Conservation (phyloP, 2,113 vertebrate species). For the Laticauda colubrina region DNA sequence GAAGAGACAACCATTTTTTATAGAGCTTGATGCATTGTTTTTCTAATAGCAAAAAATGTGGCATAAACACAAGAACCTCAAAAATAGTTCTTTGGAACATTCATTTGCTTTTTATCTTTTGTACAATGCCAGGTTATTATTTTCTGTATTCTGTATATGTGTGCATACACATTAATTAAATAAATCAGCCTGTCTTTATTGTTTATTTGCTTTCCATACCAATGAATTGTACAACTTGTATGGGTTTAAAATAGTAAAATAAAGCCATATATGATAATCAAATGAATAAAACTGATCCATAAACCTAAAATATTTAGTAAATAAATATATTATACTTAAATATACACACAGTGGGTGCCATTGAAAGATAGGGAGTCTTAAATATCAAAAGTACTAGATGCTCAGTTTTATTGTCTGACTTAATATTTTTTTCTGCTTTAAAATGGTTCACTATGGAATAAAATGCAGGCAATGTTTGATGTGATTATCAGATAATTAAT, state of each 20-base stretch:
- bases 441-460: slow-evolving; percentile 30
- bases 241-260: neutral
- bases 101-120: neutral
- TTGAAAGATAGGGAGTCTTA: neutral
- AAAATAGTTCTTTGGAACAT: neutral
- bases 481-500: slow-evolving; percentile 42
- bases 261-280: neutral
- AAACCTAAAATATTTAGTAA: neutral
- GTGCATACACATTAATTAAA: neutral
- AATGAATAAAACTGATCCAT: neutral
- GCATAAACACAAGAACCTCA: neutral
- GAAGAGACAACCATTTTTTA: neutral
- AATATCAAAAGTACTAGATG: neutral
- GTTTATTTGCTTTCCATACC: neutral
- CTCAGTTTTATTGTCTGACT: neutral
- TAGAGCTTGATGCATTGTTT: neutral
- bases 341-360: neutral
- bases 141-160: neutral
- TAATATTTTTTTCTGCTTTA: neutral
- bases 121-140: neutral
- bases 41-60: neutral
- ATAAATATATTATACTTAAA: neutral
- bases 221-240: neutral
- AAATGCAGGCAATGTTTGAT: slow-evolving; percentile 1
- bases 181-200: neutral